phyloP scores from a whole-genome alignment of 2,888 invertebrate genomes.

The Liodrosophila aerea region DNA sequence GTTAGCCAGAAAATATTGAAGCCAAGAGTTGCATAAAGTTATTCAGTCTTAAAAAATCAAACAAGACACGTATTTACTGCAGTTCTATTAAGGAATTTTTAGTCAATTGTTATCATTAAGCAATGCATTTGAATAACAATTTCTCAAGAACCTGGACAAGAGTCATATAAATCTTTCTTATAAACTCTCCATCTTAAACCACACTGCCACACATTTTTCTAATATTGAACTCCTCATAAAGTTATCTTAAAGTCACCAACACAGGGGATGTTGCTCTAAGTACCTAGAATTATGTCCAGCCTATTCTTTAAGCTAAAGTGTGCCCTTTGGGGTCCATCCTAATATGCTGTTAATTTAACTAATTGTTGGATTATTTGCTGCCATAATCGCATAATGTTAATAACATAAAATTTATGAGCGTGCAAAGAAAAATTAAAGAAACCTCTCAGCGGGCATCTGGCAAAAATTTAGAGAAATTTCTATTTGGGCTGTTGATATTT shows the following conservation, averaged over 20 bases:
- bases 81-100: no score
- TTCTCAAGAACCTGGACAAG: no score
- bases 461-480: slow-evolving; percentile 29
- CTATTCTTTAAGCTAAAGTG: not conserved
- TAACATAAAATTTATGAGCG: slow-evolving; percentile 61
- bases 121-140: no score
- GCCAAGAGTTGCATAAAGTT: slow-evolving; percentile 21
- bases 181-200: no score
- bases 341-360: slow-evolving; percentile 58
- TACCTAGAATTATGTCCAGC: not conserved
- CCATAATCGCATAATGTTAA: slow-evolving; percentile 34
- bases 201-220: no score
- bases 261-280: no score
- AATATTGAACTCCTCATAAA: no score
- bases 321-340: slow-evolving; percentile 17
- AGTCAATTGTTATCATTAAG: no score
- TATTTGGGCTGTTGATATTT: slow-evolving; percentile 45
- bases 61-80: no score
- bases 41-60: no score
- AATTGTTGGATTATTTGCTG: slow-evolving; percentile 66
- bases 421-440: slow-evolving; percentile 31
- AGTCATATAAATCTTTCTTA: no score
- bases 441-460: slow-evolving; percentile 56
- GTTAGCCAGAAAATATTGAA: slow-evolving; percentile 27
- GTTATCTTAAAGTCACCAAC: no score